phyloP scores from a whole-genome alignment of 2,888 invertebrate species.

The Oscheius sp. region DNA sequence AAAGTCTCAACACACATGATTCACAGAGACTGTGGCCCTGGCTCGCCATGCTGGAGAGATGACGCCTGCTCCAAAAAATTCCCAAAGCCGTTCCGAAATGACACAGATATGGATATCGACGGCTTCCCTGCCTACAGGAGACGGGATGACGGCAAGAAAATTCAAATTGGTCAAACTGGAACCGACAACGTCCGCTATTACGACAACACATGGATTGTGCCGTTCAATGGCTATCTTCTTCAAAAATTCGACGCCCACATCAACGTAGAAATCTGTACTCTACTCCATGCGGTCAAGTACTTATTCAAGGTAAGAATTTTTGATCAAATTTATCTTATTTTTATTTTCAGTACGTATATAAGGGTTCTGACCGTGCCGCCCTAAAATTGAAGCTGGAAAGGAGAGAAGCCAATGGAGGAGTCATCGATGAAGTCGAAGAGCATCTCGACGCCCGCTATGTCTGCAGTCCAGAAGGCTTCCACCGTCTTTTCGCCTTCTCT shows the following conservation, averaged over 20 bases:
- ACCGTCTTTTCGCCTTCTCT: constrained; percentile 32
- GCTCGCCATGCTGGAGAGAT: constrained; percentile 73
- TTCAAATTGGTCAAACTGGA: background rate
- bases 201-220: constrained; percentile 73
- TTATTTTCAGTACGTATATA: constrained; percentile 48
- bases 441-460: constrained; percentile 45
- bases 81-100: constrained; percentile 67
- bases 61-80: constrained; percentile 73
- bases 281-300: constrained; percentile 56
- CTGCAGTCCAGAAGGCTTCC: constrained; percentile 47
- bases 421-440: constrained; percentile 39
- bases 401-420: constrained; percentile 7
- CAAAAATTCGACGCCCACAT: constrained; percentile 57
- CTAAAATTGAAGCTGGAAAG: background rate
- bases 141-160: constrained; percentile 52
- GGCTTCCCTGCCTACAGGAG: constrained; percentile 73
- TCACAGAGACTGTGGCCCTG: constrained; percentile 57
- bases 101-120: constrained; percentile 68
- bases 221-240: constrained; percentile 70
- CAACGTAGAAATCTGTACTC: constrained; percentile 67
- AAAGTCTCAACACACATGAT: constrained; percentile 59
- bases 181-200: background rate
- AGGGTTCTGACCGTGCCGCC: constrained; percentile 54
- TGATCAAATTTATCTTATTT: constrained; percentile 7
- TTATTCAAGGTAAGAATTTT: constrained; percentile 51